Percentiles rank a stretch among this genome's conserved stretches.
Evolutionary conservation across 2,888 invertebrate genomes (phyloP).

Genomic region (Drepana falcataria): DNA sequence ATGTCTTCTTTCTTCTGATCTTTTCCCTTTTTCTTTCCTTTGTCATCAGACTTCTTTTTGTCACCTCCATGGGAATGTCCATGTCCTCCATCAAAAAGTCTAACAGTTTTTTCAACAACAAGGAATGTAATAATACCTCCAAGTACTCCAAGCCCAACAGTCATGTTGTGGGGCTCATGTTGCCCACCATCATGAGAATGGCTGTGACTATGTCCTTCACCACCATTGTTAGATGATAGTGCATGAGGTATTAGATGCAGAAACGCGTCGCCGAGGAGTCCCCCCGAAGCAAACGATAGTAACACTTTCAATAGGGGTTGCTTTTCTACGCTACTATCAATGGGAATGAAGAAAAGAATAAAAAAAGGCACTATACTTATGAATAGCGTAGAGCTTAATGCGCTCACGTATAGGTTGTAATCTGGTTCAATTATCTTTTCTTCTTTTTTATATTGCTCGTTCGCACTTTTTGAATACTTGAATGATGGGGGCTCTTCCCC

Average conservation of each 20-base stretch:
- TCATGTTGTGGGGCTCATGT: conserved; percentile 85
- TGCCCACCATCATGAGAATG: conserved; percentile 74
- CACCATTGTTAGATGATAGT: conserved; percentile 53
- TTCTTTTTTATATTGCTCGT: conserved; percentile 72
- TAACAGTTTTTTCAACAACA: conserved; percentile 94
- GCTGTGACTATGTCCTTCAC: conserved; percentile 74
- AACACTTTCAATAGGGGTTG: conserved; percentile 93
- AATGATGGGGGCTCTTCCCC: conserved; percentile 83
- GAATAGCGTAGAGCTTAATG: conserved; percentile 92
- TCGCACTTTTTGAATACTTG: conserved; percentile 88
- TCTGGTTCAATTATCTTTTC: conserved; percentile 44
- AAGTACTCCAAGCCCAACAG: conserved; percentile 96
- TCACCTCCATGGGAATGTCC: conserved; percentile 83
- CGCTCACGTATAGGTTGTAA: conserved; percentile 85
- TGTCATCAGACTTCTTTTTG: conserved; percentile 64
- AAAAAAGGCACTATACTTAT: conserved; percentile 97
- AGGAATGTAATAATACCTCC: conserved; percentile 95
- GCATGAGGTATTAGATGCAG: conserved; percentile 99
- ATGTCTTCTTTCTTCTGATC: conserved; percentile 61
- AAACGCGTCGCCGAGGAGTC: conserved; percentile 98
- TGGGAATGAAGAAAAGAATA: conserved; percentile 93
- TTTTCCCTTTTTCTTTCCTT: conserved; percentile 53
- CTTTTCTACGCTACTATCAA: conserved; percentile 91
- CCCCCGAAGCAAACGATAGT: conserved; percentile 95
- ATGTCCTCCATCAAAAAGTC: conserved; percentile 90